These are phyloP conservation scores for Mesochorus sp. DNA, from an alignment of 2,888 invertebrate species.

Conservation along the genomic window DNA sequence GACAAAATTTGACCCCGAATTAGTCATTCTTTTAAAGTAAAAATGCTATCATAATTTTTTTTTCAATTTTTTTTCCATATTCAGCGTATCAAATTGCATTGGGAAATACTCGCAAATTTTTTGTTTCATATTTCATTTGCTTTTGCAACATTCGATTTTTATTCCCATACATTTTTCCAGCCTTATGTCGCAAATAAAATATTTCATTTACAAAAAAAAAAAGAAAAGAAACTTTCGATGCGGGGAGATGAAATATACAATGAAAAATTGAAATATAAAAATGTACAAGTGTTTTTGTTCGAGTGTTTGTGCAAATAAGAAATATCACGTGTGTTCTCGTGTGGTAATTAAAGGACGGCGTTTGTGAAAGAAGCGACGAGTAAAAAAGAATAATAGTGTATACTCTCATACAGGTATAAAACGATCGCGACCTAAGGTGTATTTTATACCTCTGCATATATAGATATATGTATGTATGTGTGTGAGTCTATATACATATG, in stretches of 20 bases:
- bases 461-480: background rate
- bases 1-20: too few relatives aligned
- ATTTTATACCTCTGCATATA: background rate
- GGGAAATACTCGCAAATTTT: too few relatives aligned
- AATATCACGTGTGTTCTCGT: conserved; percentile 4
- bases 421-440: too few relatives aligned
- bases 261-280: background rate
- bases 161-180: conserved; percentile 11
- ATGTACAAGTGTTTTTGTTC: conserved; percentile 10
- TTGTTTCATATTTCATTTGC: background rate
- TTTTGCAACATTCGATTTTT: conserved; percentile 31
- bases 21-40: too few relatives aligned
- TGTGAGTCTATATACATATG: background rate
- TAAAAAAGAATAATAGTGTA: background rate
- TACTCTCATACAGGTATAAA: background rate
- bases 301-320: conserved; percentile 35
- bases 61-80: too few relatives aligned
- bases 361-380: conserved; percentile 34
- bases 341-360: conserved; percentile 60
- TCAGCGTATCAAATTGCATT: too few relatives aligned
- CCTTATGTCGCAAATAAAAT: background rate
- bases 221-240: too few relatives aligned
- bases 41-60: too few relatives aligned
- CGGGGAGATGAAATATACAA: conserved; percentile 1
- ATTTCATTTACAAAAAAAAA: too few relatives aligned